Evolutionary conservation across 2,888 invertebrate genomes (phyloP).

Genomic region (Geophilus truncorum): DNA sequence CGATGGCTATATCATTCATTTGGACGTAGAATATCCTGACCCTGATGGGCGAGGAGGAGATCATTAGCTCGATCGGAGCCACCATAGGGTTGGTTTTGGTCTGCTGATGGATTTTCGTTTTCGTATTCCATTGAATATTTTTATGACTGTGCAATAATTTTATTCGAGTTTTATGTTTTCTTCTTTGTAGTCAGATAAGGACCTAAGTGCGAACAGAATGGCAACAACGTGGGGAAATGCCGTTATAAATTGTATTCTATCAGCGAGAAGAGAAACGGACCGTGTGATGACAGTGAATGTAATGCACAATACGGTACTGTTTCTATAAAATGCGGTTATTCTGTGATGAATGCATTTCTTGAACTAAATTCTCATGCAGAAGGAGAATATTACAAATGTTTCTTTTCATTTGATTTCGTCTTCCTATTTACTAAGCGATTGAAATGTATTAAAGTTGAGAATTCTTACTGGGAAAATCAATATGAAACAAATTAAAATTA

Average conservation of each 20-base stretch:
- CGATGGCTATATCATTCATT: slow-evolving; percentile 1
- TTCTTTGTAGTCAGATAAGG: not conserved
- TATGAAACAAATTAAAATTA: no score
- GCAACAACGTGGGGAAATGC: not conserved
- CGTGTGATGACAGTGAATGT: not conserved
- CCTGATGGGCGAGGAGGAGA: slow-evolving; percentile 6
- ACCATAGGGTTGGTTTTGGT: not conserved
- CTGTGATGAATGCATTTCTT: no score
- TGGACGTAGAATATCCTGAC: not conserved
- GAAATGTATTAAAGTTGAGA: no score
- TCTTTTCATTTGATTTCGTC: no score
- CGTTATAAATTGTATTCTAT: not conserved
- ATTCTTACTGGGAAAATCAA: no score
- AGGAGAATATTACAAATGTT: no score
- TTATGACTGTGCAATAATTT: not conserved
- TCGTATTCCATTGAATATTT: not conserved
- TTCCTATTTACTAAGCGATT: no score
- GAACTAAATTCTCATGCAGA: no score
- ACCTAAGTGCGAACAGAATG: not conserved
- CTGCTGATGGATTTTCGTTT: slow-evolving; percentile 5
- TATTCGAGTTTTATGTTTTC: not conserved
- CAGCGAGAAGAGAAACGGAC: not conserved
- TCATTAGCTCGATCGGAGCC: not conserved
- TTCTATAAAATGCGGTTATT: no score
- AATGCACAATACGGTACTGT: no score